Base-by-base conservation (phyloP, 2,888 invertebrate genomes). In the Tipula vernalis region DNA sequence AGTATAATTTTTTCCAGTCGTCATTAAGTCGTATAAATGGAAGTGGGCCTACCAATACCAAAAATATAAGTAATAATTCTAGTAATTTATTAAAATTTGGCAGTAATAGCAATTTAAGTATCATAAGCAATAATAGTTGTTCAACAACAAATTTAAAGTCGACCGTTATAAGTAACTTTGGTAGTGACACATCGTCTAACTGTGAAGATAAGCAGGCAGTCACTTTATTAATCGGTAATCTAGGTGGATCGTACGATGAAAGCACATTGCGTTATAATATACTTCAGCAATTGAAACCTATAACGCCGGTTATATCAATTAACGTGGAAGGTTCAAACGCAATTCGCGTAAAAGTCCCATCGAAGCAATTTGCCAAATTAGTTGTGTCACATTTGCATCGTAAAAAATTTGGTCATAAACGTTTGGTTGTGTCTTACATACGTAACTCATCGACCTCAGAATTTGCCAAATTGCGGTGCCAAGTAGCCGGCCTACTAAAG, bases 371-470 rank as follows among this genome's bases (percentile, higher is more conserved):
- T 88, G 94, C 94, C 10, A 94, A 94, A 89, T 94, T 93, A 88
- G 95, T 95, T 42, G 96, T 97, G 86, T 95, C 96, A 3, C 95
- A 96, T 89, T 92, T 97, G 88, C 96, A 97, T 89, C 94, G 96
- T 86, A 95, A 95, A 89, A 96, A 96, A 92, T 93, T 97, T 89
- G 97, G 97, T 13, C 95, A 94, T 89, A 96, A 96, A 89, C 93
- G 96, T 87, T 96, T 97, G 89, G 92, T 95, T 88, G 96, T 97
- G 88, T 94, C 95, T 0, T 95, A 95, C 89, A 94, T 94, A 36
- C 94, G 94, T 87, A 92, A 91, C 88, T 93, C 92, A 83, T 93
- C 93, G 83, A 92, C 93, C 8, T 93, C 94, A 6, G 94, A 94
- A 91, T 93, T 94, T 3, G 93, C 94, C 87, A 93, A 95, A 28